Conservation (phyloP, 2,113 vertebrate genomes). For the Pygoscelis adeliae region DNA sequence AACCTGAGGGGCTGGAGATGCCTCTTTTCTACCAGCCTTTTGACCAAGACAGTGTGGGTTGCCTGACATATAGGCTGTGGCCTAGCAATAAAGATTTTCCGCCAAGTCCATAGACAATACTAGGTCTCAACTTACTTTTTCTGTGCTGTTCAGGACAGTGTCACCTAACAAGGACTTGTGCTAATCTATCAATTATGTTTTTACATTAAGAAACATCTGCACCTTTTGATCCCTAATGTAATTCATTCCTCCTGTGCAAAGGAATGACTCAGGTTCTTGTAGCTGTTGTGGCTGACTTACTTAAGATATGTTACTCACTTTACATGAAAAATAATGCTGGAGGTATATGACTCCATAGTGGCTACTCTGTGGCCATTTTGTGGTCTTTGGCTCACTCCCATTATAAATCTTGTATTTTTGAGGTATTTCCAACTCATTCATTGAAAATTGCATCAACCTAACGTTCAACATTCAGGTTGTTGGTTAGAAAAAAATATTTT, state of each 20-base stretch:
- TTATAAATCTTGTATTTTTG: background rate
- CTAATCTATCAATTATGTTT: background rate
- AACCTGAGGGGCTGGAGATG: rapidly evolving
- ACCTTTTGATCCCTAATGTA: background rate
- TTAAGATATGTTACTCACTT: background rate
- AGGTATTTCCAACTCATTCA: background rate
- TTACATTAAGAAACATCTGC: background rate
- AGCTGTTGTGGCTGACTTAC: background rate
- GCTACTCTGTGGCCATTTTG: background rate
- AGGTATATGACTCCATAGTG: rapidly evolving
- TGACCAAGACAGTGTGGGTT: background rate
- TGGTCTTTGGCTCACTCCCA: background rate
- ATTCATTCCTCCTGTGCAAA: background rate
- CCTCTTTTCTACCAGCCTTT: background rate
- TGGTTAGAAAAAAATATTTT: background rate
- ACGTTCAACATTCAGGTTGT: background rate
- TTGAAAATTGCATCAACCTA: background rate
- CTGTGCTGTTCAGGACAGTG: background rate
- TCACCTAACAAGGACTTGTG: background rate
- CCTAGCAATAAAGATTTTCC: background rate
- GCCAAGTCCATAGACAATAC: background rate
- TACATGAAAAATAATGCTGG: background rate
- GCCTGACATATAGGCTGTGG: background rate
- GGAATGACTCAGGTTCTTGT: background rate
- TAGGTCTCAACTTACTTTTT: background rate